phyloP scores from a whole-genome alignment of 1,140 invertebrate species.

The Gonatopus flavifemur region DNA sequence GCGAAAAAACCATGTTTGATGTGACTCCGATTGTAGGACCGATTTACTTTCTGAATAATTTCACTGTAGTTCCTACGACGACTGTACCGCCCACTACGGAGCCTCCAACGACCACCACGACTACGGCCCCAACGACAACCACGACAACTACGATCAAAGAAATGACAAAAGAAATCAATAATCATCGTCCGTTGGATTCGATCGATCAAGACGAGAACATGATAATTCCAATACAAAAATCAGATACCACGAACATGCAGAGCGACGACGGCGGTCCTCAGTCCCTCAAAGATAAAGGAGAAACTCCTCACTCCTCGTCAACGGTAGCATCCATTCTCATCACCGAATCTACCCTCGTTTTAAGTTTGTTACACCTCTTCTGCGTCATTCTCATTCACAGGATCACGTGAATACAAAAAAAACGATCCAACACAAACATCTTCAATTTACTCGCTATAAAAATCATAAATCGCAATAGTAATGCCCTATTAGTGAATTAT shows the following conservation, averaged over 20 bases:
- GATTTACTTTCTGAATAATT: slow-evolving; percentile 73
- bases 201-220: slow-evolving; percentile 41
- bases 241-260: slow-evolving; percentile 38
- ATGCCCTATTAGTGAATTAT: too few relatives aligned
- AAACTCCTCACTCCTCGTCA: slow-evolving; percentile 11
- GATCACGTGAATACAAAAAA: slow-evolving; percentile 53
- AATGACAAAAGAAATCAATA: background rate
- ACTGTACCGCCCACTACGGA: slow-evolving; percentile 73
- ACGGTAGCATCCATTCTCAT: background rate
- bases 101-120: slow-evolving; percentile 65
- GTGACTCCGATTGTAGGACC: slow-evolving; percentile 69
- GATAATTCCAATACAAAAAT: slow-evolving; percentile 41
- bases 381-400: slow-evolving; percentile 27
- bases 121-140: slow-evolving; percentile 56
- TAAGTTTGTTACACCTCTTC: slow-evolving; percentile 9
- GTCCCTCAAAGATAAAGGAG: slow-evolving; percentile 46
- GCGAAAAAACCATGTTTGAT: slow-evolving; percentile 68
- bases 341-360: slow-evolving; percentile 20
- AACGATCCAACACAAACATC: slow-evolving; percentile 5
- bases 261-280: slow-evolving; percentile 43
- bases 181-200: background rate
- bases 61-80: slow-evolving; percentile 75
- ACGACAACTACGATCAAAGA: slow-evolving; percentile 15
- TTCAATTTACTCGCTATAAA: slow-evolving; percentile 26
- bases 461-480: slow-evolving; percentile 37